phyloP scores from a whole-genome alignment of 2,888 invertebrate genomes.

The Eubasilissa splendida region DNA sequence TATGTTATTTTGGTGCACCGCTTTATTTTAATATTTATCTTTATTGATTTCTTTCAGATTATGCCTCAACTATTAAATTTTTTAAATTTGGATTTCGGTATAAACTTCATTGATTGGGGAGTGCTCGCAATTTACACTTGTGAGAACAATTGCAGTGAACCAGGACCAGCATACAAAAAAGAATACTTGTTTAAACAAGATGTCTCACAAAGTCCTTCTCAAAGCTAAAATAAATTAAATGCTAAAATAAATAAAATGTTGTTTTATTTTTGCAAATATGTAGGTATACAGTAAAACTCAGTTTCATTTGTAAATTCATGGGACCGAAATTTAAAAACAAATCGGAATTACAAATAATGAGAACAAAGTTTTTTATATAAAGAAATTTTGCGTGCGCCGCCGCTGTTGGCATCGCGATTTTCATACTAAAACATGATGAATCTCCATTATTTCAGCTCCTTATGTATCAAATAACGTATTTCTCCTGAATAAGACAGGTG shows the following conservation, averaged over 20 bases:
- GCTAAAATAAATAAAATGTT: not conserved
- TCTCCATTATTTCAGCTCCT: too few species aligned
- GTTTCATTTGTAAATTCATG: too few species aligned
- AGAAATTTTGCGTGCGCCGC: too few species aligned
- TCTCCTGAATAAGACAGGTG: too few species aligned
- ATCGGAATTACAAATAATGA: too few species aligned
- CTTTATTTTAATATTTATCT: not conserved
- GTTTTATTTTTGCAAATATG: too few species aligned
- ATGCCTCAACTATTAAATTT: slow-evolving; percentile 87
- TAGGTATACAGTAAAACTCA: too few species aligned
- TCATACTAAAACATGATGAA: too few species aligned
- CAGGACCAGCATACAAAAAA: slow-evolving; percentile 77
- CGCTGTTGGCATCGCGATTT: too few species aligned
- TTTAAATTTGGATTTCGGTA: slow-evolving; percentile 75
- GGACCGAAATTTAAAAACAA: too few species aligned
- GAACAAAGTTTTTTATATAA: too few species aligned
- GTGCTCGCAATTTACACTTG: slow-evolving; percentile 91
- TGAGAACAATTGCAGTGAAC: slow-evolving; percentile 79
- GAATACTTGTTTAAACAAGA: slow-evolving; percentile 93
- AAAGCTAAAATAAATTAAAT: not conserved
- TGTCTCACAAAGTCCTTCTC: slow-evolving; percentile 65
- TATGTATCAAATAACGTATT: too few species aligned
- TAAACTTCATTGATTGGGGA: slow-evolving; percentile 90
- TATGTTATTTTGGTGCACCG: not conserved
- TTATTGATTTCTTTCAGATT: slow-evolving; percentile 70